Evolutionary conservation across 2,888 invertebrate genomes (phyloP).

Genomic region (Graphium colonna): DNA sequence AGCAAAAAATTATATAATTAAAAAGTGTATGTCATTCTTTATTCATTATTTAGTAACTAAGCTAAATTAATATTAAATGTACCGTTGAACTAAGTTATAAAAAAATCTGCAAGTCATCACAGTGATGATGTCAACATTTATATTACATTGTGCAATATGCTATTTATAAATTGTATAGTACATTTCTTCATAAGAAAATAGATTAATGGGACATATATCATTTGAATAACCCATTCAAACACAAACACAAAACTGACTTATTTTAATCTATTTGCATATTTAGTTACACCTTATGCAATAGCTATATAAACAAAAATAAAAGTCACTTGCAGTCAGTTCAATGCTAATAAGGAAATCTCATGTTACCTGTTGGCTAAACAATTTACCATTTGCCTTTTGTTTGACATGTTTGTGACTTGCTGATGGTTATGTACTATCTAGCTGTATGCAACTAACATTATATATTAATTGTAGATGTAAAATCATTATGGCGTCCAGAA

Average conservation of each 20-base stretch:
- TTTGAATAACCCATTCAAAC: not conserved
- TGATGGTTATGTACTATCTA: not conserved
- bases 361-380: slow-evolving; percentile 43
- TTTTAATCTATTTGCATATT: not conserved
- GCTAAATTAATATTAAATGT: not conserved
- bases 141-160: not conserved
- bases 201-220: not conserved
- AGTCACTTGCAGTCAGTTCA: not conserved
- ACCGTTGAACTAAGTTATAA: slow-evolving; percentile 3
- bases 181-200: not conserved
- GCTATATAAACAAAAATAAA: not conserved
- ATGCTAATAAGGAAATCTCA: slow-evolving; percentile 41
- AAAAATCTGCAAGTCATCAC: slow-evolving; percentile 21
- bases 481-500: slow-evolving; percentile 97
- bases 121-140: not conserved
- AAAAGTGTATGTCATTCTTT: too few relatives aligned
- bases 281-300: slow-evolving; percentile 2
- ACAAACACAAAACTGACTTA: not conserved
- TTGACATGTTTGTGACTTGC: slow-evolving; percentile 16
- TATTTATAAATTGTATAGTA: not conserved
- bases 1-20: slow-evolving; percentile 1
- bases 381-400: slow-evolving; percentile 24
- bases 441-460: not conserved
- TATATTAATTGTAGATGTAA: slow-evolving; percentile 78
- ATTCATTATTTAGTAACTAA: too few relatives aligned